Evolutionary conservation across 2,888 invertebrate genomes (phyloP), one percentile per base, ranked within the genome.

Genomic region (Ptilodon capucinus): DNA sequence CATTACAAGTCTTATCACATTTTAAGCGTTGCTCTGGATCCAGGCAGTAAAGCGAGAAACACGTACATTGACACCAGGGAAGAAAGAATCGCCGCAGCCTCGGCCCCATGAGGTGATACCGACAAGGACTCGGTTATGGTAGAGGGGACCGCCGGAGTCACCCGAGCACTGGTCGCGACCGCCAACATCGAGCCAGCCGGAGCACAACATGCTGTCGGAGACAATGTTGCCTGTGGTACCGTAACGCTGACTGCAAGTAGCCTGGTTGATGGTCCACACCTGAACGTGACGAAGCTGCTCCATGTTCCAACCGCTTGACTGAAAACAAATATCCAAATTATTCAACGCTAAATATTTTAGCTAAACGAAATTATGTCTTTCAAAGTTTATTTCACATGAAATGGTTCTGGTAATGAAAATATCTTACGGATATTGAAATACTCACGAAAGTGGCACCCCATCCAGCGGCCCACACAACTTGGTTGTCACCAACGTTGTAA

Each of bases 371-470:
- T 7, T 34, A 34, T 13, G 1, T 34, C 7, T 7, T 34, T 1
- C 11, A 9, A 13, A 1, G 6, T 34, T 17, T 17, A n/a, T n/a
- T n/a, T n/a, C n/a, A n/a, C n/a, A n/a, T n/a, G n/a, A n/a, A n/a
- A n/a, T n/a, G n/a, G n/a, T n/a, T n/a, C n/a, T n/a, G n/a, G n/a
- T n/a, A n/a, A n/a, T n/a, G n/a, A n/a, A n/a, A n/a, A n/a, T n/a
- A n/a, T n/a, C n/a, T n/a, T n/a, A n/a, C n/a, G n/a, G n/a, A 21
- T 21, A 21, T 6, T 21, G 21, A 7, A 21, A 21, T 25, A 74
- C 80, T 76, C 57, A 82, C 82, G 2, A 54, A 54, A 44, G 59
- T 74, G 7, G 49, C 19, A 2, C 85, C 85, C 84, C 85, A 85
- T 51, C 85, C 84, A 16, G 79, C 62, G 21, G 81, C 79, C 75